phyloP scores from a whole-genome alignment of 2,888 invertebrate species.

The Gandaritis pyraliata region DNA sequence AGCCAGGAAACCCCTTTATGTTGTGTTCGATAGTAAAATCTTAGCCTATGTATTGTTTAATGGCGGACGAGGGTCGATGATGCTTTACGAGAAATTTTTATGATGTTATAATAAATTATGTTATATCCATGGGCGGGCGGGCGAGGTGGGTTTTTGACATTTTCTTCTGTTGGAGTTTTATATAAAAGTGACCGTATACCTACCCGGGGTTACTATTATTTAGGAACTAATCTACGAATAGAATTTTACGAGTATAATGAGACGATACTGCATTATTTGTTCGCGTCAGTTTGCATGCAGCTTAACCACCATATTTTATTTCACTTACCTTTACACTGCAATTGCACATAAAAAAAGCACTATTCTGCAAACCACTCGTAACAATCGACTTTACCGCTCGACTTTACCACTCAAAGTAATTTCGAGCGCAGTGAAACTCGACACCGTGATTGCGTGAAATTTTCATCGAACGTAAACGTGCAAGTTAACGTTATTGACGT shows the following conservation, averaged over 20 bases:
- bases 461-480: conserved; percentile 54
- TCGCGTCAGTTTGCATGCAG: not conserved
- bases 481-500: conserved; percentile 58
- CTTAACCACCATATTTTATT: conserved; percentile 18
- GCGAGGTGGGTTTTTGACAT: conserved; percentile 5
- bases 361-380: conserved; percentile 51
- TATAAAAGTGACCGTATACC: too few species aligned
- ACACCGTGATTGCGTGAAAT: conserved; percentile 52
- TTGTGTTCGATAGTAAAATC: conserved; percentile 75
- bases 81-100: conserved; percentile 29
- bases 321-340: conserved; percentile 33
- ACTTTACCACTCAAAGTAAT: conserved; percentile 47
- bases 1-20: conserved; percentile 74
- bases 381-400: conserved; percentile 53
- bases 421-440: conserved; percentile 52
- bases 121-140: not conserved
- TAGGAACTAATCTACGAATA: too few species aligned
- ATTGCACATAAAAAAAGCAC: conserved; percentile 40
- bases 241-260: too few species aligned
- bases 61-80: conserved; percentile 25
- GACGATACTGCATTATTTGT: too few species aligned
- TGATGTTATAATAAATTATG: conserved; percentile 26
- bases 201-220: too few species aligned
- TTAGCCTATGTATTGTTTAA: conserved; percentile 71
- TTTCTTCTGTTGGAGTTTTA: not conserved